Percentiles rank a stretch among this genome's conserved stretches.
These are phyloP conservation scores for Drosophila leonis DNA, from an alignment of 2,888 invertebrate genomes.

Conservation along the genomic window DNA sequence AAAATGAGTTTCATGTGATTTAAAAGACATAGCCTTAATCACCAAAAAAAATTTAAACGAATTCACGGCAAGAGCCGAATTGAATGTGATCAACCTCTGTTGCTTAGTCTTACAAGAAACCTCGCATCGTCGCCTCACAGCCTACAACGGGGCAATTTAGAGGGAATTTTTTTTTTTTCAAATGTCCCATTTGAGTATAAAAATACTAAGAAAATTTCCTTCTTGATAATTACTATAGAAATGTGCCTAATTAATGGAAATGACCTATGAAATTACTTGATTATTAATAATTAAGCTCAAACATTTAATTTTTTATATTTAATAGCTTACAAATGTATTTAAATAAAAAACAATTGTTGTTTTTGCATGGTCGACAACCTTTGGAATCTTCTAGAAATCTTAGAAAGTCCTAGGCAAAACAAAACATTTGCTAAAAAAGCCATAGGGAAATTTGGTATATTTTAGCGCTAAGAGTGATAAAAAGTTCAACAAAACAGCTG, in stretches of 20 bases:
- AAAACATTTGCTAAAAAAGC: not conserved
- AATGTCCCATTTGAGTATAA: not conserved
- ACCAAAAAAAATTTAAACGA: no score
- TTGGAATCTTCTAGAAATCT: not conserved
- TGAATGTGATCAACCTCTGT: no score
- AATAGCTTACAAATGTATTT: not conserved
- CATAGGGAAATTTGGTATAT: slow-evolving; percentile 2
- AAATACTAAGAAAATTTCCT: not conserved
- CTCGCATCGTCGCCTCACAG: no score
- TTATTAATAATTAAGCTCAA: not conserved
- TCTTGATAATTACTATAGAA: not conserved
- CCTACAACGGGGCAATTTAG: not conserved
- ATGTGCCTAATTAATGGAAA: not conserved
- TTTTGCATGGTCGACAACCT: not conserved
- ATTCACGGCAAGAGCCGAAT: not conserved
- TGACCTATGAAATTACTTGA: not conserved
- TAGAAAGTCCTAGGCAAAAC: not conserved
- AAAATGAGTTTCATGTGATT: no score
- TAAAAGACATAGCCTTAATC: no score
- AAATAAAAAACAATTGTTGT: not conserved
- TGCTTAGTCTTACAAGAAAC: no score
- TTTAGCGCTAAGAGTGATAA: not conserved
- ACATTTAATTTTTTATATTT: not conserved
- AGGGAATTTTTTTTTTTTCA: not conserved
- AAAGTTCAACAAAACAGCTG: not conserved